Evolutionary conservation across 2,888 invertebrate genomes (phyloP), one percentile per base, ranked within the genome.

Genomic region (Hypsopygia costalis): DNA sequence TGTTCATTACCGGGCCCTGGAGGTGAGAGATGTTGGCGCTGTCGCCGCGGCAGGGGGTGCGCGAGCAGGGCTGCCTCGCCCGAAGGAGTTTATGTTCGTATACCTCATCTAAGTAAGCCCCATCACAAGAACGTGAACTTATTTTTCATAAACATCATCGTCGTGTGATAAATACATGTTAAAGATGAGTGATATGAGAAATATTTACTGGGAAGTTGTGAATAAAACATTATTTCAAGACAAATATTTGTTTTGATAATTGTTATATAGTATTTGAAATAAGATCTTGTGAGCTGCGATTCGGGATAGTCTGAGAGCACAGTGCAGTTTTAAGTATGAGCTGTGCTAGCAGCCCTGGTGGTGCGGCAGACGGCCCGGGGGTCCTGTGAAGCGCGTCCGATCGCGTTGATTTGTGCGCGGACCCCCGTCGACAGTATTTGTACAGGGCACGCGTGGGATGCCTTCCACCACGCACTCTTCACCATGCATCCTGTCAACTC

Each of bases 11-110:
- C 62, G 69, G 52, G 66, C 72, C 63, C 69, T 57, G 68, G 75
- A 86, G 86, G 87, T 85, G 87, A 85, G 86, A 87, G 82, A 81
- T 79, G 83, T 78, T 68, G 82, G 81, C 83, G 83, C 83, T 66
- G 74, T 64, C 63, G 52, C 54, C 77, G 58, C 86, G 47, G 58
- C 81, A 63, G 83, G 83, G 79, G 69, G 71, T 55, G 43, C 40
- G 41, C 49, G n/a, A n/a, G 38, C 58, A 77, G 81, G 81, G 82
- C 55, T 82, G 77, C 38, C 51, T 11, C 55, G 12, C 6, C 5
- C n/a, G n/a, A n/a, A n/a, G n/a, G n/a, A n/a, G n/a, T n/a, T n/a
- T n/a, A n/a, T n/a, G n/a, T n/a, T n/a, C n/a, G n/a, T n/a, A n/a
- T n/a, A n/a, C n/a, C n/a, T n/a, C n/a, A n/a, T n/a, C n/a, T n/a